Conservation (phyloP, 2,797 vertebrate species). For the Zenarchopterus dispar region DNA sequence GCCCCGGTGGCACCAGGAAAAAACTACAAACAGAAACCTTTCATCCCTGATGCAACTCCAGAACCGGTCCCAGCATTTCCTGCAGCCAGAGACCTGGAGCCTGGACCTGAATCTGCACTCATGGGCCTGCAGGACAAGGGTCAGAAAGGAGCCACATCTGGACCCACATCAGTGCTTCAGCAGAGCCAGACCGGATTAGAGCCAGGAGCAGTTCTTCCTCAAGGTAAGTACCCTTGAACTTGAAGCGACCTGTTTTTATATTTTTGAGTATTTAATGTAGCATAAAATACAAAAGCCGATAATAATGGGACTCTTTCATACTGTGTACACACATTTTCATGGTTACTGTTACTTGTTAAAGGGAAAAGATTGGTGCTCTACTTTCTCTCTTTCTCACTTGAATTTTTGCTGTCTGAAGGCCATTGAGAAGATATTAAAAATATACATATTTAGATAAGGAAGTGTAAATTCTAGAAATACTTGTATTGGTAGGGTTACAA, state of each 20-base stretch:
- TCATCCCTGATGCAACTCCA: constrained; percentile 29
- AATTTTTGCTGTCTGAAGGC: too few relatives aligned
- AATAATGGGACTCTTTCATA: too few relatives aligned
- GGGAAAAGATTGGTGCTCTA: too few relatives aligned
- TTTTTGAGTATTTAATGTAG: neutral
- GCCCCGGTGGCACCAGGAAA: constrained; percentile 53
- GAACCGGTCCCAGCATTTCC: constrained; percentile 26
- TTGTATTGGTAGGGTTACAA: too few relatives aligned
- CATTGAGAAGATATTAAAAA: too few relatives aligned
- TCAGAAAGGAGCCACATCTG: constrained; percentile 26
- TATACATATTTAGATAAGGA: too few relatives aligned
- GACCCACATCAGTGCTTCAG: constrained; percentile 27
- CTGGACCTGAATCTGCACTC: constrained; percentile 22
- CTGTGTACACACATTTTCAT: too few relatives aligned
- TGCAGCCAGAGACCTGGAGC: constrained; percentile 30
- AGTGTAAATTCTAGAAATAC: too few relatives aligned
- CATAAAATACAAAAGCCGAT: too few relatives aligned
- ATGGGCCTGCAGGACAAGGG: constrained; percentile 24
- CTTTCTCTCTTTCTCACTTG: too few relatives aligned
- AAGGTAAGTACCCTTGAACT: constrained; percentile 61
- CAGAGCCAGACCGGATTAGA: constrained; percentile 31
- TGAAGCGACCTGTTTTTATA: neutral
- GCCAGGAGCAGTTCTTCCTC: constrained; percentile 22
- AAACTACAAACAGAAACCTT: constrained; percentile 45
- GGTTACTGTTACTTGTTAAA: too few relatives aligned